phyloP scores from a whole-genome alignment of 2,113 vertebrate species.

The Dunckerocampus dactyliophorus region DNA sequence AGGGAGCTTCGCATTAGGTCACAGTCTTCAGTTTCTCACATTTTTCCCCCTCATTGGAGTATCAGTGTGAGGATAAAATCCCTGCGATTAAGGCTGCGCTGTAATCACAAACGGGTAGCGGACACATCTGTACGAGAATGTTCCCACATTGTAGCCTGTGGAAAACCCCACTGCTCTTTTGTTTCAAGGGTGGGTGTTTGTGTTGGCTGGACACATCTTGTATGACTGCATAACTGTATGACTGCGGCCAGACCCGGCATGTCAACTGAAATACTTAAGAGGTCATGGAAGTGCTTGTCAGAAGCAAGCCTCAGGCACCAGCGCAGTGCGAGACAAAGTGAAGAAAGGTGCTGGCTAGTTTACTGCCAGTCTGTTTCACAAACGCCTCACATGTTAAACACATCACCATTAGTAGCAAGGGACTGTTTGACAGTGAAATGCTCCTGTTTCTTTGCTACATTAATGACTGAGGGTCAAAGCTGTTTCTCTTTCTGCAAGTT shows the following conservation, averaged over 20 bases:
- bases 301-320: conserved; percentile 35
- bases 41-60: conserved; percentile 13
- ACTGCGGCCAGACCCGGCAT: conserved; percentile 14
- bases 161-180: conserved; percentile 36
- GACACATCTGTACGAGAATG: conserved; percentile 20
- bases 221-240: conserved; percentile 5
- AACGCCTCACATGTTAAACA: conserved; percentile 53
- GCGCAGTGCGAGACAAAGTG: conserved; percentile 39
- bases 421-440: conserved; percentile 27
- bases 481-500: conserved; percentile 26
- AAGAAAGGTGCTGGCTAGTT: conserved; percentile 43
- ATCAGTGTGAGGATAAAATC: conserved; percentile 39
- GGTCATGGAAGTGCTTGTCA: conserved; percentile 49
- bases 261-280: conserved; percentile 34
- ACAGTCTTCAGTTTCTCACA: conserved; percentile 19
- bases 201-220: conserved; percentile 46
- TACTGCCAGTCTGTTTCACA: conserved; percentile 41
- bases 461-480: conserved; percentile 8
- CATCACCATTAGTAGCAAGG: conserved; percentile 35
- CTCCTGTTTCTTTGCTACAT: conserved; percentile 21
- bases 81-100: conserved; percentile 12
- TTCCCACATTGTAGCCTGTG: conserved; percentile 34
- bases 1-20: conserved; percentile 33
- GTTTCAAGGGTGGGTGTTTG: conserved; percentile 49
- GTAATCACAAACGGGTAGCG: conserved; percentile 27